Evolutionary conservation across 2,113 vertebrate species (phyloP).

Genomic region (Acinonyx jubatus): DNA sequence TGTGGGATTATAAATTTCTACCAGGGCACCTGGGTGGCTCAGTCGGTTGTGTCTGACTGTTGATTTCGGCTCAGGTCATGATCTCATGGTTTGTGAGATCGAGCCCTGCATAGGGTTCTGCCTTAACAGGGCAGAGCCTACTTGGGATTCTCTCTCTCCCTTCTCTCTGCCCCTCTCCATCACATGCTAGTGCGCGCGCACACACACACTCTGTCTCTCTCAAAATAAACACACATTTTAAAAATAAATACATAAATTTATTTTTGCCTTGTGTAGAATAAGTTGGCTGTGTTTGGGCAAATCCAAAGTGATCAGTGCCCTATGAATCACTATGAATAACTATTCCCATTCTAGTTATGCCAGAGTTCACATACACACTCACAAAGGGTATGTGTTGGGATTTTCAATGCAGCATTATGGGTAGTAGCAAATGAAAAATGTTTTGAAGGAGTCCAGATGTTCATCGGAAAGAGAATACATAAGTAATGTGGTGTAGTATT

Average conservation of each 20-base stretch:
- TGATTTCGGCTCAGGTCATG: no score
- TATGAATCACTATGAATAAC: not conserved
- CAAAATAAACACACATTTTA: no score
- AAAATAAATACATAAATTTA: no score
- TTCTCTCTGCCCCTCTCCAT: no score
- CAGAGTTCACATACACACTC: not conserved
- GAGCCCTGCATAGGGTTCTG: no score
- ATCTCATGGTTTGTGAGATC: no score
- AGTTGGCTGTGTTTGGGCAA: not conserved
- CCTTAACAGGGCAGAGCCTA: no score
- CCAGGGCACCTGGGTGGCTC: no score
- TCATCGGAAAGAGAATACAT: not conserved
- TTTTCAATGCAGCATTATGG: not conserved
- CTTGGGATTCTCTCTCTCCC: no score
- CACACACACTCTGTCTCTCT: no score
- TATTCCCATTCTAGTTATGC: not conserved
- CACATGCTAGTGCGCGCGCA: accelerated
- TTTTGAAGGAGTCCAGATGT: not conserved
- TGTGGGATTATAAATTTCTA: not conserved
- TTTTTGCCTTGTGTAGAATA: not conserved
- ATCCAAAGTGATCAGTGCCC: not conserved
- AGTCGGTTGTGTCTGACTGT: no score
- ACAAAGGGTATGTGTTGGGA: not conserved
- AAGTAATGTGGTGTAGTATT: not conserved
- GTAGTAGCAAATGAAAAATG: conserved; percentile 7